Evolutionary conservation across 2,113 vertebrate genomes (phyloP).

Genomic region (Monarcha castaneiventris): DNA sequence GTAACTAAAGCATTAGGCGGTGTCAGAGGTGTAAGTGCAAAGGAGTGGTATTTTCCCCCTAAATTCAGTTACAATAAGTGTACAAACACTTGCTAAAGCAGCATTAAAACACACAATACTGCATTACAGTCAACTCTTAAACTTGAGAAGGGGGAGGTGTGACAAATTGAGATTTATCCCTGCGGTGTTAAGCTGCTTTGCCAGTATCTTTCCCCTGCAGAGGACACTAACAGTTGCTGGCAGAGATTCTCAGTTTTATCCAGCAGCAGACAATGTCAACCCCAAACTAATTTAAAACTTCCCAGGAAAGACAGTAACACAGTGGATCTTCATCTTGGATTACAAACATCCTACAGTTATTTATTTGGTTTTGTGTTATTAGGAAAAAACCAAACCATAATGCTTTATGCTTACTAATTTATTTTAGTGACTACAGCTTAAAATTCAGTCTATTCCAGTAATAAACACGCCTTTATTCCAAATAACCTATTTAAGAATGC

Average conservation of each 20-base stretch:
- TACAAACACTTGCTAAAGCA: not conserved
- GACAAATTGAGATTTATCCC: slow-evolving; percentile 38
- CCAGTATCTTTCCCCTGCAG: slow-evolving; percentile 1
- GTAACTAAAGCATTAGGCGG: not conserved
- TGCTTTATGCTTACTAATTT: not conserved
- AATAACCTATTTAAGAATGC: not conserved
- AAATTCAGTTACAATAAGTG: not conserved
- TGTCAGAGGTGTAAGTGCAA: not conserved
- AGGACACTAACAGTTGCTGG: not conserved
- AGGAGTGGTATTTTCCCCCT: not conserved
- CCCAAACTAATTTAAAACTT: not conserved
- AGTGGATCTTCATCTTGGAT: not conserved
- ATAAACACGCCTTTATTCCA: not conserved
- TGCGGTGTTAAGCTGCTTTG: slow-evolving; percentile 19
- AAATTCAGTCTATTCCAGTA: not conserved
- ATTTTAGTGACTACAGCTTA: not conserved
- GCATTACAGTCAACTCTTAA: not conserved
- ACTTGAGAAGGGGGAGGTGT: not conserved
- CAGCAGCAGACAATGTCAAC: not conserved
- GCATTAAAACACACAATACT: not conserved
- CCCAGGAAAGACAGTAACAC: not conserved
- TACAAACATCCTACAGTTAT: not conserved
- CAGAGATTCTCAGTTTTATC: not conserved
- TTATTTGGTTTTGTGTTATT: not conserved
- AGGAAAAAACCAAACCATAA: not conserved